These are phyloP conservation scores for Lochmaea capreae DNA, from an alignment of 2,888 invertebrate genomes.

Conservation along the genomic window DNA sequence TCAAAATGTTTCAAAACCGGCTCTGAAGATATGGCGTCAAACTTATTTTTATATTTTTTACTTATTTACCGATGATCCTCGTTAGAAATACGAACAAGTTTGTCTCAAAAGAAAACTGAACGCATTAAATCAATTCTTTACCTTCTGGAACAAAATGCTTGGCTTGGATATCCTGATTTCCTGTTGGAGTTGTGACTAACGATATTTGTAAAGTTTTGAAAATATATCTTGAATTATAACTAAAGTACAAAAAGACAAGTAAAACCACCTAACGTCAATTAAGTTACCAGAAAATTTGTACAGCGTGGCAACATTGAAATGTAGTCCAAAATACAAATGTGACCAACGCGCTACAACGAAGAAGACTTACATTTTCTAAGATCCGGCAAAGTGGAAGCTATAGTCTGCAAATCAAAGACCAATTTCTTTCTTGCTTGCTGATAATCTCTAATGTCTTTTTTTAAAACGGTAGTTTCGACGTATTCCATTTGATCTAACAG, in stretches of 20 bases:
- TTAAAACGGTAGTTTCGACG: slow-evolving; percentile 14
- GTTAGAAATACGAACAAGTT: slow-evolving; percentile 11
- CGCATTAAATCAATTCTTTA: slow-evolving; percentile 5
- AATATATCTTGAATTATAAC: not conserved
- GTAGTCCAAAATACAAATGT: not conserved
- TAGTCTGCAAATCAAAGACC: slow-evolving; percentile 15
- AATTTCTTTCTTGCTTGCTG: slow-evolving; percentile 13
- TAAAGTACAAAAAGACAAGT: not conserved
- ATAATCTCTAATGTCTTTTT: slow-evolving; percentile 15
- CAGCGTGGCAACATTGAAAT: not conserved
- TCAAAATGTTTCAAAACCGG: not conserved
- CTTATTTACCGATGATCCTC: slow-evolving; percentile 18
- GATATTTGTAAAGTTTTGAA: not conserved
- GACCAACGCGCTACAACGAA: too few species aligned
- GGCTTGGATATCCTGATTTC: not conserved
- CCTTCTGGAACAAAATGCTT: not conserved
- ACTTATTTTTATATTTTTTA: slow-evolving; percentile 12
- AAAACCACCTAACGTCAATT: too few species aligned
- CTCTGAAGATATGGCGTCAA: slow-evolving; percentile 4
- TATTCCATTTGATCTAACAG: slow-evolving; percentile 14
- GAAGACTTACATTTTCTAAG: slow-evolving; percentile 14
- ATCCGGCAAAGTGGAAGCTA: slow-evolving; percentile 15
- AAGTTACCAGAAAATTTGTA: too few species aligned
- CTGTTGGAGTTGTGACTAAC: not conserved
- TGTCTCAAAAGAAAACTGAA: not conserved